Conservation (phyloP, 2,113 vertebrate species). For the Muscicapa adusta region DNA sequence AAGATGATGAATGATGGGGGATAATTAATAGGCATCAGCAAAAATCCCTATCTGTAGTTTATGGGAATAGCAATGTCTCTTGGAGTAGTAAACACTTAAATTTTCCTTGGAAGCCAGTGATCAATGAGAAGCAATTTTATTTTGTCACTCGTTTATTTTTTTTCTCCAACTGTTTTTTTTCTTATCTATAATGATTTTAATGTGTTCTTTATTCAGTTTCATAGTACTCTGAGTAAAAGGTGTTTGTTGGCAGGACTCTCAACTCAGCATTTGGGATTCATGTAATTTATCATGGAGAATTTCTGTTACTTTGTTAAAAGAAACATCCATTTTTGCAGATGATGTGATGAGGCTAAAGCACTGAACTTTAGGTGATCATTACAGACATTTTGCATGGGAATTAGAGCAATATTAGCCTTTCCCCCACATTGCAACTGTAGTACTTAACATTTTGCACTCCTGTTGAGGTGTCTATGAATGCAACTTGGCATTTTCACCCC, state of each 20-base stretch:
- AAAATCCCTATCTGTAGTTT: not conserved
- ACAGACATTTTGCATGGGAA: not conserved
- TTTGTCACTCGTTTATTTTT: not conserved
- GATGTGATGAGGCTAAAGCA: not conserved
- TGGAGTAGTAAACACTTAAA: not conserved
- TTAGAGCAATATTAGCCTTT: not conserved
- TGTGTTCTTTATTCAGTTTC: not conserved
- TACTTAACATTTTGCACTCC: constrained; percentile 14
- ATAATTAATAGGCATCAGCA: not conserved
- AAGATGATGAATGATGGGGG: not conserved
- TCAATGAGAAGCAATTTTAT: not conserved
- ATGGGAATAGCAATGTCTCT: not conserved
- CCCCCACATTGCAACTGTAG: not conserved
- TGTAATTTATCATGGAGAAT: not conserved
- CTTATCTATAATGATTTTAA: not conserved
- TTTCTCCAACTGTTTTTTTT: not conserved
- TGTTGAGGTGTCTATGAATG: not conserved
- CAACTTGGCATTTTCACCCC: constrained; percentile 44
- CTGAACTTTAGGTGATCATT: not conserved
- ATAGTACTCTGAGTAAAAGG: not conserved
- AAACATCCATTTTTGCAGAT: not conserved
- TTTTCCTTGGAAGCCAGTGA: not conserved
- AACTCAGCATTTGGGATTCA: not conserved
- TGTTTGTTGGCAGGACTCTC: not conserved
- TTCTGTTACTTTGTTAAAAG: not conserved